Evolutionary conservation across 2,888 invertebrate genomes (phyloP).

Genomic region (Alviniconcha strummeri): DNA sequence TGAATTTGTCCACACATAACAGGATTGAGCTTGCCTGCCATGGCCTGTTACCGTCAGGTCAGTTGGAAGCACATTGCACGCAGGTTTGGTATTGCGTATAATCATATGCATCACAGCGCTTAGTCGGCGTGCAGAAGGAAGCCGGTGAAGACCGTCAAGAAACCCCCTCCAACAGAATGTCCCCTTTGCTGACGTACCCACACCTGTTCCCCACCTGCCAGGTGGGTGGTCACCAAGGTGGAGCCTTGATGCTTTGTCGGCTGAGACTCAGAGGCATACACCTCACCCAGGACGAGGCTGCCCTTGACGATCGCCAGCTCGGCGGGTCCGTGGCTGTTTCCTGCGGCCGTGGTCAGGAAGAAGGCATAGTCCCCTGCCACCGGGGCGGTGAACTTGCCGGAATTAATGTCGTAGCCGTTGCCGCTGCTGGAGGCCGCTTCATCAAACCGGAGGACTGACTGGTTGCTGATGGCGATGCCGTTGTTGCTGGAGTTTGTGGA

Average conservation of each 20-base stretch:
- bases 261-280: background rate
- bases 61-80: too few species aligned
- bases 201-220: slow-evolving; percentile 14
- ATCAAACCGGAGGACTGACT: background rate
- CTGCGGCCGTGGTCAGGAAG: background rate
- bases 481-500: background rate
- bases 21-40: too few species aligned
- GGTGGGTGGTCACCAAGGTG: slow-evolving; percentile 9
- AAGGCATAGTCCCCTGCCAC: background rate
- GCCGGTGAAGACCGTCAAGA: slow-evolving; percentile 9
- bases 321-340: background rate
- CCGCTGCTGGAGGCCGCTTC: background rate
- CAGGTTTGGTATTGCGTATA: too few species aligned
- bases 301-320: background rate
- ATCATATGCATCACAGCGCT: background rate
- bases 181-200: background rate
- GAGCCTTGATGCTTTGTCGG: slow-evolving; percentile 11
- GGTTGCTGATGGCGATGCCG: background rate
- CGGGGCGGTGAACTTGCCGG: background rate
- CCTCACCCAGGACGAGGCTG: background rate
- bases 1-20: too few species aligned
- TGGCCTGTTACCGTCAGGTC: too few species aligned
- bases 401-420: background rate
- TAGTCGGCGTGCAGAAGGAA: slow-evolving; percentile 18
- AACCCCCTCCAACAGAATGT: background rate